Evolutionary conservation across 2,113 vertebrate genomes (phyloP).

Genomic region (Crotalus viridis): DNA sequence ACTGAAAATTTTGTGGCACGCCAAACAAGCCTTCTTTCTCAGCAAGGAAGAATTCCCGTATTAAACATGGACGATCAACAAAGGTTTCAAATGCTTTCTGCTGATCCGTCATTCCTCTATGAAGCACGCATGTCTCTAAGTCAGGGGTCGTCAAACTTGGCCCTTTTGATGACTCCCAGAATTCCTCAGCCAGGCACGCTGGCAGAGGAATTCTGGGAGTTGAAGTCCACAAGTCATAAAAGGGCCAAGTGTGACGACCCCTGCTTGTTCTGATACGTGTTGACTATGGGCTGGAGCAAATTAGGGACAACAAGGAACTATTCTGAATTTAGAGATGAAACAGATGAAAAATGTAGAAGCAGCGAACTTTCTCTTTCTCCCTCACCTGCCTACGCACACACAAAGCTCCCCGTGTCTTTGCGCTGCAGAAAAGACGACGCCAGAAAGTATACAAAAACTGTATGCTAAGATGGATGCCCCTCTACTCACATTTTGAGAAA

Average conservation of each 20-base stretch:
- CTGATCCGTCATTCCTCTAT: background rate
- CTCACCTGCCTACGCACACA: accelerated
- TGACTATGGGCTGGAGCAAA: background rate
- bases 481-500: background rate
- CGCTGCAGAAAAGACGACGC: background rate
- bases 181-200: too few species aligned
- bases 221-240: too few species aligned
- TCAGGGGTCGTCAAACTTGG: too few species aligned
- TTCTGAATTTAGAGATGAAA: background rate
- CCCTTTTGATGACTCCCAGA: too few species aligned
- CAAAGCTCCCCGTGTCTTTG: background rate
- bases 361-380: background rate
- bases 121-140: too few species aligned
- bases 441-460: background rate
- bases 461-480: background rate
- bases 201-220: too few species aligned
- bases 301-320: background rate
- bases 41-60: background rate
- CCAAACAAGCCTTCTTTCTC: background rate
- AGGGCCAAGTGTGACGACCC: too few species aligned
- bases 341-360: background rate
- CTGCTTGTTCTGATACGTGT: background rate
- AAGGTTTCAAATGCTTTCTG: background rate
- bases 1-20: background rate
- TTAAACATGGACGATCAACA: too few species aligned